Conservation (phyloP, 2,888 invertebrate species). For the Tanytarsus gracilentus region DNA sequence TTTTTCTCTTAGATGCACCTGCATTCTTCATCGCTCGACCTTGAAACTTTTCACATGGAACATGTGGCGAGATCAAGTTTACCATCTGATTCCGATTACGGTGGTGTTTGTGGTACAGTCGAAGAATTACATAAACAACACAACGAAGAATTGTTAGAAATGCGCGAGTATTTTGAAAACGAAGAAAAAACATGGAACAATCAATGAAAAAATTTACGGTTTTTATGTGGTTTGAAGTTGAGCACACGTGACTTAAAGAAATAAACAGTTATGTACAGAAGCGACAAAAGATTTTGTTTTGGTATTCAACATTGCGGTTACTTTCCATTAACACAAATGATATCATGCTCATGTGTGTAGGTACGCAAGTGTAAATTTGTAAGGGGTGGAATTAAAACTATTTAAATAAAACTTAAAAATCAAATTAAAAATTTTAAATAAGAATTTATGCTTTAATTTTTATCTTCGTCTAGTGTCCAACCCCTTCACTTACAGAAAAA, state of each 20-base stretch:
- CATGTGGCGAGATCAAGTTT: conserved; percentile 50
- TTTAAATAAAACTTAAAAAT: background rate
- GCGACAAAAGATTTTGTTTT: too few species aligned
- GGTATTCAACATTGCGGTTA: too few species aligned
- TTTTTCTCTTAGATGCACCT: conserved; percentile 48
- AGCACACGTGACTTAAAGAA: too few species aligned
- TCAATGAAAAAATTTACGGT: background rate
- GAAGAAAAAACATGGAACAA: background rate
- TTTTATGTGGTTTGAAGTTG: too few species aligned
- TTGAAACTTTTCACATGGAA: conserved; percentile 47
- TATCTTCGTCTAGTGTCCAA: too few species aligned
- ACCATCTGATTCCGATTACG: conserved; percentile 54
- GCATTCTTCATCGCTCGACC: conserved; percentile 46
- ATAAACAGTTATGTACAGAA: too few species aligned
- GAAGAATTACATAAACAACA: conserved; percentile 30
- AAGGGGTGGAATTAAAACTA: too few species aligned
- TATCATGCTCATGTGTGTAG: too few species aligned
- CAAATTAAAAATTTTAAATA: background rate
- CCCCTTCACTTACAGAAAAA: too few species aligned
- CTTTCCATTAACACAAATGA: too few species aligned
- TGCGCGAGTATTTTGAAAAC: conserved; percentile 30
- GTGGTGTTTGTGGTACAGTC: conserved; percentile 46
- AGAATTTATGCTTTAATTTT: too few species aligned
- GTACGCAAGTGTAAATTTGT: too few species aligned
- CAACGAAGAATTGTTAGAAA: conserved; percentile 29